Evolutionary conservation across 2,797 vertebrate genomes (phyloP).

Genomic region (Characodon lateralis): DNA sequence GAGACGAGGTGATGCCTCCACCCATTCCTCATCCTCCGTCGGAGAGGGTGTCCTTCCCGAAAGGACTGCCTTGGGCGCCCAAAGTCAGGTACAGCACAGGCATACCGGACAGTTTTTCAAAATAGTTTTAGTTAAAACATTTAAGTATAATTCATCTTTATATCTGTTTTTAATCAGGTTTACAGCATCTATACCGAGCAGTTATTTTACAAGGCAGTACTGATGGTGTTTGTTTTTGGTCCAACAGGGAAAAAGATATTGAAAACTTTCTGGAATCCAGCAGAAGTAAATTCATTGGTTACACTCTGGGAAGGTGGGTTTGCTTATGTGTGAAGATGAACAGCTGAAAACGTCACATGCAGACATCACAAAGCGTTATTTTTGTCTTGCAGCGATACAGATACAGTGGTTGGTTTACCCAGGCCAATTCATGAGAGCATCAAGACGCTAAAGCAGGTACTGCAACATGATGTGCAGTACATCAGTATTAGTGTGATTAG

Average conservation of each 20-base stretch:
- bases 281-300: slow-evolving; percentile 98
- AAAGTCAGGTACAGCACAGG: slow-evolving; percentile 90
- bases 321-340: background rate
- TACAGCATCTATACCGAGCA: background rate
- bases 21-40: slow-evolving; percentile 89
- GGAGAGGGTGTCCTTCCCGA: slow-evolving; percentile 92
- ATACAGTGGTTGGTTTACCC: slow-evolving; percentile 95
- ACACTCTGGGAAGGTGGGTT: slow-evolving; percentile 93
- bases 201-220: background rate
- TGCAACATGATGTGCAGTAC: background rate
- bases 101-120: background rate
- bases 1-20: slow-evolving; percentile 96
- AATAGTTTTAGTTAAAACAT: background rate
- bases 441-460: slow-evolving; percentile 94
- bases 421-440: slow-evolving; percentile 98
- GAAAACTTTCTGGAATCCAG: slow-evolving; percentile 98
- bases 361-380: slow-evolving; percentile 2
- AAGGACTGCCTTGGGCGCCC: slow-evolving; percentile 96
- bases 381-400: slow-evolving; percentile 86
- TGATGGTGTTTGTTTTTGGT: slow-evolving; percentile 12
- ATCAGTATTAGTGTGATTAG: background rate
- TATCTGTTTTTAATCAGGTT: background rate
- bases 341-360: background rate
- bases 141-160: background rate
- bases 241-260: slow-evolving; percentile 94